Evolutionary conservation across 2,888 invertebrate species (phyloP).

Genomic region (Strigamia crassipes): DNA sequence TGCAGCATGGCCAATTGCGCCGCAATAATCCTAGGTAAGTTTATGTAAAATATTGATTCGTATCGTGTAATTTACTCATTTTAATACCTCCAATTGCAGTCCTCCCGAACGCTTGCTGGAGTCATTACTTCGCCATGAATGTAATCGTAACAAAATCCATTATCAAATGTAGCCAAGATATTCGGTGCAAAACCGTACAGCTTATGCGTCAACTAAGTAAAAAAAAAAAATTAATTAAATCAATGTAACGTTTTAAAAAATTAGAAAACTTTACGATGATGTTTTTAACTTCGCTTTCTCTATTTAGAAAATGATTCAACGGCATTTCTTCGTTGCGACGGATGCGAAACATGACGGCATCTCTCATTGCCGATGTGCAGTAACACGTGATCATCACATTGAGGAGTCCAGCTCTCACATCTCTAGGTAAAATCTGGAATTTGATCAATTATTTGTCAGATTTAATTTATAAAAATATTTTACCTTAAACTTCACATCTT

Average conservation of each 20-base stretch:
- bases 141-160: not conserved
- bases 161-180: not conserved
- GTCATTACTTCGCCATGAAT: not conserved
- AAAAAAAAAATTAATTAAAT: not conserved
- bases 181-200: not conserved
- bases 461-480: not conserved
- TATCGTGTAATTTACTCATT: not conserved
- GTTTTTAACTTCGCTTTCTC: not conserved
- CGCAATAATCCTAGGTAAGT: not conserved
- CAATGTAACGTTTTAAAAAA: no score
- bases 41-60: no score
- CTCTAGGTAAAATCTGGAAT: not conserved
- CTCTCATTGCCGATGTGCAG: not conserved
- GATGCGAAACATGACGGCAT: not conserved
- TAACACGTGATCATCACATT: not conserved
- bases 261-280: not conserved
- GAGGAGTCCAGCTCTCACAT: not conserved
- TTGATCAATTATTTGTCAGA: not conserved
- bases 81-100: not conserved
- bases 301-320: not conserved
- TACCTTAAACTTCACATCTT: not conserved
- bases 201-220: not conserved
- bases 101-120: not conserved
- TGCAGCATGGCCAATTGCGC: not conserved
- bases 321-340: not conserved